Conservation (phyloP, 2,888 invertebrate species). For the Trachelus iudaicus region DNA sequence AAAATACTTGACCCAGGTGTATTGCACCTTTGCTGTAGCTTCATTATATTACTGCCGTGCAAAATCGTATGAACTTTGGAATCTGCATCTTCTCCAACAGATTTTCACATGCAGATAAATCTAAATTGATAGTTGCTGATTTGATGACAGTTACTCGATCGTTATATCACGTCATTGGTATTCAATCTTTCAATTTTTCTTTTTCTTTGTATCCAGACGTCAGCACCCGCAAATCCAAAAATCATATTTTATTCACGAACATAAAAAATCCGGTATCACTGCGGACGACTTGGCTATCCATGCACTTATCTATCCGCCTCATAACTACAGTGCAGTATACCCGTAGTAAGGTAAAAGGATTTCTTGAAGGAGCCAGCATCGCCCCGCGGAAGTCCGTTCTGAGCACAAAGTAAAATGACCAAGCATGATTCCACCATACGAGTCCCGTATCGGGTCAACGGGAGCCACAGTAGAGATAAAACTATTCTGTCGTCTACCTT, state of each 20-base stretch:
- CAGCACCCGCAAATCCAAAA: background rate
- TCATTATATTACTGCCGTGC: no score
- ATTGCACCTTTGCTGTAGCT: no score
- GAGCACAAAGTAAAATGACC: slow-evolving; percentile 1
- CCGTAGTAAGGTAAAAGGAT: background rate
- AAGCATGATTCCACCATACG: background rate
- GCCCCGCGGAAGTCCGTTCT: background rate
- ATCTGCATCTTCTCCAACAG: no score
- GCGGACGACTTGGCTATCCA: background rate
- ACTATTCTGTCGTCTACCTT: background rate
- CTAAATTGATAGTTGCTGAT: no score
- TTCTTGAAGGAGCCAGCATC: background rate
- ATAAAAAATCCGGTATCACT: no score
- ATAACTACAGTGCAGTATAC: background rate
- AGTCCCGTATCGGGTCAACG: background rate
- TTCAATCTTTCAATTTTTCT: background rate
- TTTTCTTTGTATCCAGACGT: background rate
- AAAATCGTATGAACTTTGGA: no score
- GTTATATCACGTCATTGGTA: no score
- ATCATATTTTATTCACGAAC: background rate
- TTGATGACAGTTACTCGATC: no score
- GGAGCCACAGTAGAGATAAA: background rate
- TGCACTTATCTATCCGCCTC: background rate
- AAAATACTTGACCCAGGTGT: no score
- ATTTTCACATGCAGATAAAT: no score